A percentile compares a stretch with the other conserved stretches of the same genome.
Evolutionary conservation across 2,113 vertebrate species (phyloP).

Genomic region (Dipodomys spectabilis): DNA sequence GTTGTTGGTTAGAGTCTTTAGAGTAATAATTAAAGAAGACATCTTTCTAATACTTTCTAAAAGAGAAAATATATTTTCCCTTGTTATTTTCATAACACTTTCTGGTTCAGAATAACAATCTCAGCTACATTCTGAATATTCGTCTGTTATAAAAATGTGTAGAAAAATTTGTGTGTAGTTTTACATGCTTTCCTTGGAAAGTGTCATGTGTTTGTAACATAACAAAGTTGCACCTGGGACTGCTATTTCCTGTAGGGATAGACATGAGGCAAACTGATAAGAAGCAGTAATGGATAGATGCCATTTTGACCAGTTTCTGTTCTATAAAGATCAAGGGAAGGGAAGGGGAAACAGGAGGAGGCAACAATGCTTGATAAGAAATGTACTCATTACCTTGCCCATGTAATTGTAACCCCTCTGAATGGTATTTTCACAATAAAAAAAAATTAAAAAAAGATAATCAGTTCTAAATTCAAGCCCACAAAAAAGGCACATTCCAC

Average conservation of each 20-base stretch:
- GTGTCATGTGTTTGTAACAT: background rate
- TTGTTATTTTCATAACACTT: slow-evolving; percentile 69
- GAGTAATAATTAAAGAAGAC: slow-evolving; percentile 82
- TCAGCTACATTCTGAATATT: slow-evolving; percentile 9
- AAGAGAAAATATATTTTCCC: slow-evolving; percentile 70
- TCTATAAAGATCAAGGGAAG: background rate
- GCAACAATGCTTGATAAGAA: no score
- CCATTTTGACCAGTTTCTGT: background rate
- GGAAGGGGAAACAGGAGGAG: no score
- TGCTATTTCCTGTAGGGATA: background rate
- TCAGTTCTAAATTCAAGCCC: background rate
- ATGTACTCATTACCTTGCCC: no score
- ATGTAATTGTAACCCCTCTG: no score
- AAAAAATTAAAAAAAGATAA: no score
- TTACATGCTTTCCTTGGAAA: slow-evolving; percentile 31
- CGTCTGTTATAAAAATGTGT: slow-evolving; percentile 35
- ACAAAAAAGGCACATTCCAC: background rate
- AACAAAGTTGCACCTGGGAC: background rate
- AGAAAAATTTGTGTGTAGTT: background rate
- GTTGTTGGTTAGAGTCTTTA: slow-evolving; percentile 80
- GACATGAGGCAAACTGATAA: background rate
- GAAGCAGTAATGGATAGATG: background rate
- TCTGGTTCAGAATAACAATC: slow-evolving; percentile 55
- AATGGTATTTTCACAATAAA: no score
- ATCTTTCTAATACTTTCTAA: slow-evolving; percentile 73